Conservation (phyloP, 2,113 vertebrate genomes). For the Muntiacus reevesi region DNA sequence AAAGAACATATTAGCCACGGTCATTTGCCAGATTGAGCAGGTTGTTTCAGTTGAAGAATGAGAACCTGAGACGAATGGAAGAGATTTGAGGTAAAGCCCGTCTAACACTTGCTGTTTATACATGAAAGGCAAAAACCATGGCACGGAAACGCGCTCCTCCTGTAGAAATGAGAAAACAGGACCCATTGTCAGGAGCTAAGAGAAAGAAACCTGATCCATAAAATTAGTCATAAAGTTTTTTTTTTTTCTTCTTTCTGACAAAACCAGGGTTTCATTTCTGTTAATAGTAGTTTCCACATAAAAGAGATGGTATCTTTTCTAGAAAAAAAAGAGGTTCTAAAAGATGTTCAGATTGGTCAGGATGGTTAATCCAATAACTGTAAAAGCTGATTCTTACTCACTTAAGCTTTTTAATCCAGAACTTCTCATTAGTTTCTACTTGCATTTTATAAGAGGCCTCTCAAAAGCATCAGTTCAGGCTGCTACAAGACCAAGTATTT, state of each 20-base stretch:
- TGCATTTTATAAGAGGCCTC: constrained; percentile 1
- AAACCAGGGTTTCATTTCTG: constrained; percentile 40
- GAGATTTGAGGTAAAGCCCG: neutral
- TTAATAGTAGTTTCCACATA: constrained; percentile 6
- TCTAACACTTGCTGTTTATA: neutral
- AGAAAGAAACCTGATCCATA: neutral
- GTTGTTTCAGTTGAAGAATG: neutral
- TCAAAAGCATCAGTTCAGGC: neutral
- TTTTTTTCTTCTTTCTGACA: constrained; percentile 4
- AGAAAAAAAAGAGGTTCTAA: neutral
- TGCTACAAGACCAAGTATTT: neutral
- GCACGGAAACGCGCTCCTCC: neutral
- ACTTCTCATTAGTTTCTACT: constrained; percentile 12
- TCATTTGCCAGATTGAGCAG: neutral
- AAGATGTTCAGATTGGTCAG: neutral
- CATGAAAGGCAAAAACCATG: neutral
- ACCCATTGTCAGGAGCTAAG: neutral
- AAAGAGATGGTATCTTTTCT: constrained; percentile 13
- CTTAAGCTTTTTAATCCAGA: constrained; percentile 34
- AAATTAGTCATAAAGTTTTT: constrained; percentile 19
- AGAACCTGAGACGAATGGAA: neutral
- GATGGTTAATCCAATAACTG: constrained; percentile 8
- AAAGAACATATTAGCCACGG: neutral
- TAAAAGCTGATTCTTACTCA: neutral
- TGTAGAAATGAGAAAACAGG: neutral